phyloP scores from a whole-genome alignment of 37 sponge, comb jelly and placozoan species.

The Diacarnus erythraeanus region DNA sequence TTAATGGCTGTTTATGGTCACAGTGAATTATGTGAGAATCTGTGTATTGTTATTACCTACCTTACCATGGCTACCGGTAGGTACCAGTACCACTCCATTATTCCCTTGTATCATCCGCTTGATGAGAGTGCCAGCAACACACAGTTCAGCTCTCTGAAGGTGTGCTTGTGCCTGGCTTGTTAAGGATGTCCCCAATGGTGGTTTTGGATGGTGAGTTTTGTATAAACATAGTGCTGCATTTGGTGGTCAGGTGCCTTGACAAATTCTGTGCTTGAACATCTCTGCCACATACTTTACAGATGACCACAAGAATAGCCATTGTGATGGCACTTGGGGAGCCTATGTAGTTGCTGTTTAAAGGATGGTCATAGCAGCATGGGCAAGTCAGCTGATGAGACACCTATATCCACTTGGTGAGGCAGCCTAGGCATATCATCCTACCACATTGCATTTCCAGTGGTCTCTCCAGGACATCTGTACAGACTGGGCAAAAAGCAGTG shows the following conservation, averaged over 20 bases:
- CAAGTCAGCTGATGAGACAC: neutral
- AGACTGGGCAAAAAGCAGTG: no score
- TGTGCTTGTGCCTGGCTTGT: no score
- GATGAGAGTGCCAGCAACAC: no score
- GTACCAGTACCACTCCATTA: no score
- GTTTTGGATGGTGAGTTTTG: neutral
- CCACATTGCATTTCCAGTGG: constrained; percentile 10
- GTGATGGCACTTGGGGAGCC: neutral
- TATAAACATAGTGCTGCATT: no score
- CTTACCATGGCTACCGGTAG: no score
- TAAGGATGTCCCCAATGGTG: constrained; percentile 5
- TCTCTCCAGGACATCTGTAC: neutral
- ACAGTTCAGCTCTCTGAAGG: no score
- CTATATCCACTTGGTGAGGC: constrained; percentile 14
- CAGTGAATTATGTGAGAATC: neutral
- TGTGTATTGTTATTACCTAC: no score
- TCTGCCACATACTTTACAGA: neutral
- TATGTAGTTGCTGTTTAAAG: neutral
- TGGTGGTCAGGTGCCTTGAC: neutral
- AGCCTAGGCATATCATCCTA: neutral
- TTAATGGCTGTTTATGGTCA: constrained; percentile 8
- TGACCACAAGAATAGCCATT: neutral
- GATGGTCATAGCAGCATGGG: constrained; percentile 27
- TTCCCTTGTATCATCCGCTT: no score
- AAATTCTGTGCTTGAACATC: neutral